Evolutionary conservation across 1,140 invertebrate species (phyloP).

Genomic region (Daktulosphaira vitifoliae): DNA sequence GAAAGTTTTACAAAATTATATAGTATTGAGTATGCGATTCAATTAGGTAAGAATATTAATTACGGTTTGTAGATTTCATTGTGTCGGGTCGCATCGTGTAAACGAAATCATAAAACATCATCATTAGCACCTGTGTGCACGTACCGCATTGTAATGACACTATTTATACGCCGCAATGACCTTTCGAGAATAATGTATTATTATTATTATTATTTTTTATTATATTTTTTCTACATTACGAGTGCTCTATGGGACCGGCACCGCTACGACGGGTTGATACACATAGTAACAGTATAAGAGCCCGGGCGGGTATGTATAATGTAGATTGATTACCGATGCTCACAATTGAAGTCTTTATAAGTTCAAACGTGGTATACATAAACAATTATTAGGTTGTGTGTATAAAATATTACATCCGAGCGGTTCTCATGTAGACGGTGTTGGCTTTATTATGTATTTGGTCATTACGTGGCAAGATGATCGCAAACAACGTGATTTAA

Average conservation of each 20-base stretch:
- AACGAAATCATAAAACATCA: constrained; percentile 19
- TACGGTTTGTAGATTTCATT: no score
- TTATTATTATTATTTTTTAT: no score
- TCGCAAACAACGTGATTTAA: constrained; percentile 19
- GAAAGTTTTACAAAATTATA: no score
- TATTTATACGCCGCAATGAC: constrained; percentile 8
- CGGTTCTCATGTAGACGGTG: neutral
- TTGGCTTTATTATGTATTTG: neutral
- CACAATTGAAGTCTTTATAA: constrained; percentile 23
- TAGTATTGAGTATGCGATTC: no score
- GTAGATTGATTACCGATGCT: constrained; percentile 24
- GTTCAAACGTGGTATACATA: neutral
- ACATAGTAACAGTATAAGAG: neutral
- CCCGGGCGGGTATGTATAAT: neutral
- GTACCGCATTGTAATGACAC: neutral
- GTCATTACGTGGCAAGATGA: neutral
- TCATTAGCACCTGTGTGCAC: constrained; percentile 14
- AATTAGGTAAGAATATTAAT: no score
- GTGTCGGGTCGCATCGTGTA: no score
- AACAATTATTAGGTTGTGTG: constrained; percentile 15
- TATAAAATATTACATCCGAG: neutral
- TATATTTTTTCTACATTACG: no score
- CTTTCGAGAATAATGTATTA: neutral
- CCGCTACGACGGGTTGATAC: constrained; percentile 15
- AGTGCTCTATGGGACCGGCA: no score